A percentile compares a stretch with the other conserved stretches of the same genome.
phyloP scores from a whole-genome alignment of 2,888 invertebrate genomes.

The Leptinotarsa tumamoca region DNA sequence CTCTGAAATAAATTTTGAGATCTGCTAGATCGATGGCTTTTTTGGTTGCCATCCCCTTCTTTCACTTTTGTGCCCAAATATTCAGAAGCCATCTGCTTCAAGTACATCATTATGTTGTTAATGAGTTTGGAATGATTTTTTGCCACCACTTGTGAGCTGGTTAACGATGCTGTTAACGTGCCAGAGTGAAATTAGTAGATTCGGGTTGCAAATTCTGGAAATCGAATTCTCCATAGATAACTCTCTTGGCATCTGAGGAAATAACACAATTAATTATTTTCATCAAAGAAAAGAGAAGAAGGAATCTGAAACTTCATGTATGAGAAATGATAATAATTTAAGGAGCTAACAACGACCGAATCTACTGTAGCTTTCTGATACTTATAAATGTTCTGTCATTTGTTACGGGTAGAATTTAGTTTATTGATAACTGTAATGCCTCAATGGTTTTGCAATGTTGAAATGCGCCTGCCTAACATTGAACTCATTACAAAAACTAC shows the following conservation, averaged over 20 bases:
- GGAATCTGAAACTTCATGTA: too few species aligned
- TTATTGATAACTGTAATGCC: too few species aligned
- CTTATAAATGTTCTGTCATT: too few species aligned
- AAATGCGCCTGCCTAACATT: too few species aligned
- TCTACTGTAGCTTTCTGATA: neutral
- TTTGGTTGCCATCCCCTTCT: constrained; percentile 32
- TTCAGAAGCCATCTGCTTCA: constrained; percentile 35
- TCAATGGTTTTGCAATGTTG: too few species aligned
- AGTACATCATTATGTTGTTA: constrained; percentile 39
- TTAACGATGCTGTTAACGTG: neutral
- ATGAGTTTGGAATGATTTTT: constrained; percentile 24
- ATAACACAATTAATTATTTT: neutral
- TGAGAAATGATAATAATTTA: too few species aligned
- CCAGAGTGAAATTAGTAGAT: neutral
- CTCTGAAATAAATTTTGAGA: neutral
- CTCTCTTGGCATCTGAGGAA: neutral
- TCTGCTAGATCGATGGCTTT: neutral
- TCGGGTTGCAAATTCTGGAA: neutral
- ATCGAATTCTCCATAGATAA: neutral
- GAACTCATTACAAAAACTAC: too few species aligned
- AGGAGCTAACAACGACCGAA: too few species aligned
- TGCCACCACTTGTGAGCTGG: neutral
- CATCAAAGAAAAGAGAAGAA: neutral
- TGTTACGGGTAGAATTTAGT: too few species aligned
- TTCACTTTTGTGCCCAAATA: constrained; percentile 36